These are phyloP conservation scores for Odontomachus brunneus DNA, from an alignment of 1,140 invertebrate species.

Conservation along the genomic window DNA sequence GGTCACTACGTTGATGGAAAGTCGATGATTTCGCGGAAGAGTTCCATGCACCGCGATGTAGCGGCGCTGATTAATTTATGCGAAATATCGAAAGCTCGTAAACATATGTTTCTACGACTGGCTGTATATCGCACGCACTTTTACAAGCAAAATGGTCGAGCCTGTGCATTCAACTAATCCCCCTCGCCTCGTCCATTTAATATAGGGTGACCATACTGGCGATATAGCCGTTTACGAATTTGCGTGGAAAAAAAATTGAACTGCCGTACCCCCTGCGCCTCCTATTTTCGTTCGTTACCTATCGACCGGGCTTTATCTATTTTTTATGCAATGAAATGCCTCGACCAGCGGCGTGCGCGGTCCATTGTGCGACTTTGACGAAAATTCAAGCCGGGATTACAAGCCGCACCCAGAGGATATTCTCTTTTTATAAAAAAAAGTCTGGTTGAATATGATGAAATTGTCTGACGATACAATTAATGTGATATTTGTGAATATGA, in stretches of 20 bases:
- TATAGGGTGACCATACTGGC: slow-evolving; percentile 77
- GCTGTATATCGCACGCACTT: slow-evolving; percentile 71
- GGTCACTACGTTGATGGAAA: not conserved
- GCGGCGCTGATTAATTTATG: slow-evolving; percentile 72
- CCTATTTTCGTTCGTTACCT: slow-evolving; percentile 81
- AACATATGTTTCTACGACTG: slow-evolving; percentile 76
- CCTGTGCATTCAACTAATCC: slow-evolving; percentile 78
- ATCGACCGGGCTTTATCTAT: slow-evolving; percentile 80
- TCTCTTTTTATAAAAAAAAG: slow-evolving; percentile 56
- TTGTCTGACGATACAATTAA: slow-evolving; percentile 45
- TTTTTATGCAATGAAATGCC: slow-evolving; percentile 77
- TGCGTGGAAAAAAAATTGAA: slow-evolving; percentile 78
- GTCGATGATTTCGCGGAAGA: not conserved
- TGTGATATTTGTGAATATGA: slow-evolving; percentile 13
- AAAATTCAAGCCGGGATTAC: slow-evolving; percentile 72
- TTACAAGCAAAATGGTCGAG: slow-evolving; percentile 76
- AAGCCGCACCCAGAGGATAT: slow-evolving; percentile 58
- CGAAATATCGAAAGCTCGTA: slow-evolving; percentile 70
- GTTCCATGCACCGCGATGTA: not conserved
- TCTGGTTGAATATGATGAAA: slow-evolving; percentile 32
- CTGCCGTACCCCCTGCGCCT: slow-evolving; percentile 68
- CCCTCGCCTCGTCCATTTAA: slow-evolving; percentile 79
- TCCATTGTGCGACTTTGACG: slow-evolving; percentile 72
- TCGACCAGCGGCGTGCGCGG: slow-evolving; percentile 61
- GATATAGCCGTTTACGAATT: slow-evolving; percentile 80